phyloP scores from a whole-genome alignment of 2,113 vertebrate species.

The Corvus cornix region DNA sequence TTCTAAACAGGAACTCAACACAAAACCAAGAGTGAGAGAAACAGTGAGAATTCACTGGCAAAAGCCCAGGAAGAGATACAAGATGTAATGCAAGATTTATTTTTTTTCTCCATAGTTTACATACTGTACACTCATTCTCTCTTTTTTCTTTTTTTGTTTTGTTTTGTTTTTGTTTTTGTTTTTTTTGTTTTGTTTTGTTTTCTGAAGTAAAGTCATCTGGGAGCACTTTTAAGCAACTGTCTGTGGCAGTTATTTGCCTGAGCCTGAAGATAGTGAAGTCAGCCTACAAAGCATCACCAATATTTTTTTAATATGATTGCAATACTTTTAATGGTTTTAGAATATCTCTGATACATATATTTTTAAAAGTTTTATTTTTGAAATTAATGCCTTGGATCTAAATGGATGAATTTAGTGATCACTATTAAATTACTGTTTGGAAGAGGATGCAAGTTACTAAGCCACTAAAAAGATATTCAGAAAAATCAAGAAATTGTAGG shows the following conservation, averaged over 20 bases:
- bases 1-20: not conserved
- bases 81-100: not conserved
- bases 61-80: not conserved
- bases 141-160: no score
- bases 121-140: not conserved
- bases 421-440: not conserved
- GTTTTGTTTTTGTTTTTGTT: not conserved
- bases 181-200: not conserved
- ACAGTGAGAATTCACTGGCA: not conserved
- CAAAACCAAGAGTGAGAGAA: not conserved
- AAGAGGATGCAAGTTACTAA: not conserved
- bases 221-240: not conserved
- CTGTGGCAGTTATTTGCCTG: not conserved
- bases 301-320: not conserved
- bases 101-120: not conserved
- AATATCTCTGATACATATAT: not conserved
- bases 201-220: not conserved
- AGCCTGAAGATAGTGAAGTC: not conserved
- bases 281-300: not conserved
- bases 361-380: not conserved
- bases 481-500: slow-evolving; percentile 39
- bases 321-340: not conserved
- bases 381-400: not conserved
- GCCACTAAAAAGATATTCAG: slow-evolving; percentile 26
- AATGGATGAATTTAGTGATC: not conserved